Evolutionary conservation across 2,888 invertebrate species (phyloP).

Genomic region (Sylvicola cinctus): DNA sequence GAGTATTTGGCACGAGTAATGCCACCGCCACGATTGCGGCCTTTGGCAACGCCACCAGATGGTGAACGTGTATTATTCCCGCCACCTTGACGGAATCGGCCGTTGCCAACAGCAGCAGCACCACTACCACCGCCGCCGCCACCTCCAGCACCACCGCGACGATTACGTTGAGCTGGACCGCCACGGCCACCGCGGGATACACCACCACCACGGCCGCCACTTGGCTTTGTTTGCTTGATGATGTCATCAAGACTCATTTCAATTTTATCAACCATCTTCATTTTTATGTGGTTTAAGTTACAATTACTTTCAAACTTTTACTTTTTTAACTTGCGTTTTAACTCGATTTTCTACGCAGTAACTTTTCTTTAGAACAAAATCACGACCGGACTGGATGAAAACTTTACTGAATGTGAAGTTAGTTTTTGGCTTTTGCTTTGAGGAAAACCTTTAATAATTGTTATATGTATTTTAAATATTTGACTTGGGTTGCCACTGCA

Average conservation of each 20-base stretch:
- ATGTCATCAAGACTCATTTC: constrained; percentile 97
- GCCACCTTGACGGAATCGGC: constrained; percentile 2
- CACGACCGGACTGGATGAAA: too few relatives aligned
- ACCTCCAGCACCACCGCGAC: constrained; percentile 24
- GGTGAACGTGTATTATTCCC: constrained; percentile 7
- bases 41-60: constrained; percentile 35
- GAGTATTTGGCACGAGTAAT: constrained; percentile 39
- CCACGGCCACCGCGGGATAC: constrained; percentile 26
- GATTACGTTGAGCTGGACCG: constrained; percentile 30
- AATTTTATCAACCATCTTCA: constrained; percentile 78
- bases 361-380: too few relatives aligned
- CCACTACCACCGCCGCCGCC: constrained; percentile 26
- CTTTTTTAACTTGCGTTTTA: too few relatives aligned
- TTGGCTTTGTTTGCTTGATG: constrained; percentile 65
- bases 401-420: too few relatives aligned
- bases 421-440: too few relatives aligned
- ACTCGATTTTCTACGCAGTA: too few relatives aligned
- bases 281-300: not conserved
- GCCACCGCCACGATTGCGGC: constrained; percentile 50
- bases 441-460: too few relatives aligned
- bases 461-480: too few relatives aligned
- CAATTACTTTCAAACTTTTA: too few relatives aligned
- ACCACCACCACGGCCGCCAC: constrained; percentile 36
- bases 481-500: too few relatives aligned
- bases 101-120: not conserved